Base-by-base conservation (phyloP, 2,797 vertebrate species). In the Sparus aurata region DNA sequence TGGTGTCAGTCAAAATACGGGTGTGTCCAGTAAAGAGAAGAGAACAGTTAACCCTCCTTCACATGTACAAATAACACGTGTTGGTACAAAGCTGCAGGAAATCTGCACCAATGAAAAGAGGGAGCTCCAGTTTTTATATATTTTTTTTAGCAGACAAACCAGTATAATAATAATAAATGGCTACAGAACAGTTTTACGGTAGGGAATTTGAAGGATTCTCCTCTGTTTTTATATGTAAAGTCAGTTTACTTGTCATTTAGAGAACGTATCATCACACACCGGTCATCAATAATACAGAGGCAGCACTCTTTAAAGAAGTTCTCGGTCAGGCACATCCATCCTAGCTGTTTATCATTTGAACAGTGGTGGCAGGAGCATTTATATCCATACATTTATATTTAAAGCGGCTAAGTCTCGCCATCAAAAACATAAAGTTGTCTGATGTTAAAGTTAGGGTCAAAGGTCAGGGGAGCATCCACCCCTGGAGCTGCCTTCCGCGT, bases 381-480 rank as follows among this genome's bases (percentile, higher is more conserved):
- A n/a, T n/a, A n/a, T n/a, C n/a, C n/a, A n/a, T n/a, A n/a, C n/a
- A n/a, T 27, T 27, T 27, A 27, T 27, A 27, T 27, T 27, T 27
- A 27, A 27, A 27, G 27, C 27, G 27, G 27, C 27, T 27, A 27
- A 27, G 27, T 27, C 27, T 27, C 27, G 3, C 27, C 27, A 27
- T 34, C 34, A 34, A 8, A 34, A 34, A 34, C 34, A 9, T 25
- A 9, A 23, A 64, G 1, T 30, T 34, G 20, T 58, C 2, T 25
- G 18, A 59, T 11, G 4, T 10, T 34, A 22, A 66, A 17, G 11
- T 59, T 58, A 50, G 83, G 68, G 81, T 85, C 81, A 79, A 34
- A 79, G 84, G 77, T 84, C 66, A 55, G 27, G 15, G 54, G 17
- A 16, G 16, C 49, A 46, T 3, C 25, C 27, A 12, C 8, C 9